Percentiles rank a stretch among this genome's conserved stretches.
Evolutionary conservation across 2,113 vertebrate species (phyloP).

Genomic region (Scortum barcoo): DNA sequence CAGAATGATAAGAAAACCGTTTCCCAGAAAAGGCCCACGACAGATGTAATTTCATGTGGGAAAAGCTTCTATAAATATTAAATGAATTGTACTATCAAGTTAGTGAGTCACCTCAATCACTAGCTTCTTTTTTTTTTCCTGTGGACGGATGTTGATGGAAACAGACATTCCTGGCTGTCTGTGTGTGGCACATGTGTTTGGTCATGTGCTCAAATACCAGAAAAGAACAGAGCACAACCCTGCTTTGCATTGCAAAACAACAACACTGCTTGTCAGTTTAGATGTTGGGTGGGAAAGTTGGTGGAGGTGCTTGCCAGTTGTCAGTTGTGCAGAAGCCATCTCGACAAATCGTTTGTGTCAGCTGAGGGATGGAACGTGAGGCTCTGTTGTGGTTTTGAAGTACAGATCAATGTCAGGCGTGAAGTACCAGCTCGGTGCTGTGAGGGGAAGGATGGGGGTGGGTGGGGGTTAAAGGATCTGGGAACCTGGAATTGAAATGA

Average conservation of each 20-base stretch:
- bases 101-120: slow-evolving; percentile 35
- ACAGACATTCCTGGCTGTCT: slow-evolving; percentile 37
- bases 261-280: slow-evolving; percentile 56
- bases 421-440: slow-evolving; percentile 32
- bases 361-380: slow-evolving; percentile 65
- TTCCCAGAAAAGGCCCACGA: neutral
- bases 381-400: slow-evolving; percentile 75
- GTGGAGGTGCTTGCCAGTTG: slow-evolving; percentile 2
- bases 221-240: slow-evolving; percentile 47
- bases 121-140: neutral
- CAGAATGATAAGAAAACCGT: no score
- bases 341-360: slow-evolving; percentile 79
- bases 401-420: slow-evolving; percentile 74
- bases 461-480: neutral
- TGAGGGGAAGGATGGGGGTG: slow-evolving; percentile 5
- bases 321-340: slow-evolving; percentile 52
- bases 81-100: slow-evolving; percentile 30
- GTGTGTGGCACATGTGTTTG: slow-evolving; percentile 51
- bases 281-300: slow-evolving; percentile 27
- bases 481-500: slow-evolving; percentile 51
- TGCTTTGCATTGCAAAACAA: slow-evolving; percentile 72
- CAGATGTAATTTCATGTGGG: slow-evolving; percentile 24
- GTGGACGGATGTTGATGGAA: slow-evolving; percentile 35
- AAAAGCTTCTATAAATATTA: slow-evolving; percentile 47
- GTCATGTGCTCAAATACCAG: slow-evolving; percentile 60